Conservation (phyloP, 64 coral and sea anemone species). For the Actinia tenebrosa region DNA sequence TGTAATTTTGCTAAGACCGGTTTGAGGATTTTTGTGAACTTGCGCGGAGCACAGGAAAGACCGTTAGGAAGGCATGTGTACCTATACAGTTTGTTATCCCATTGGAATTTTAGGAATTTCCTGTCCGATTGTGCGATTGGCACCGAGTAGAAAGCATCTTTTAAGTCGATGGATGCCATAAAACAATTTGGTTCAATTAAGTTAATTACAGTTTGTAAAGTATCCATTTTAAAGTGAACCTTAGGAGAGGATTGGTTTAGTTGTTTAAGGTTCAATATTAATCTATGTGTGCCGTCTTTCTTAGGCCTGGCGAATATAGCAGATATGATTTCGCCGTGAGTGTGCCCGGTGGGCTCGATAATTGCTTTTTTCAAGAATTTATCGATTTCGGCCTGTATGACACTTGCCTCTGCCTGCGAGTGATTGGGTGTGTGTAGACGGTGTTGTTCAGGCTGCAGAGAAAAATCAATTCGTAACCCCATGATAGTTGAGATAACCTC, state of each 20-base stretch:
- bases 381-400: slow-evolving; percentile 7
- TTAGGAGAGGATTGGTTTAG: slow-evolving; percentile 4
- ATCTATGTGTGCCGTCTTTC: slow-evolving; percentile 31
- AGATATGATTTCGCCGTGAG: slow-evolving; percentile 19
- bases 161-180: slow-evolving; percentile 24
- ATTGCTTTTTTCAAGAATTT: slow-evolving; percentile 13
- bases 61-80: slow-evolving; percentile 28
- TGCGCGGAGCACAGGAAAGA: too few relatives aligned
- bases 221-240: slow-evolving; percentile 50
- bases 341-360: slow-evolving; percentile 39
- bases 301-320: slow-evolving; percentile 18
- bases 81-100: slow-evolving; percentile 23
- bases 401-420: neutral
- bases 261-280: slow-evolving; percentile 38
- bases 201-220: slow-evolving; percentile 16
- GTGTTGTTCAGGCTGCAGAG: neutral
- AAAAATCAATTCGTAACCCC: too few relatives aligned
- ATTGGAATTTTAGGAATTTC: slow-evolving; percentile 20
- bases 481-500: too few relatives aligned
- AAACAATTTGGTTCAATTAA: slow-evolving; percentile 10
- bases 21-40: too few relatives aligned
- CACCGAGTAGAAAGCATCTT: neutral
- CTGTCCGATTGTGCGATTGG: slow-evolving; percentile 22
- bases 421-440: neutral
- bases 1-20: too few relatives aligned